Conservation (phyloP, 2,113 vertebrate genomes). For the Cryptotis parvus region DNA sequence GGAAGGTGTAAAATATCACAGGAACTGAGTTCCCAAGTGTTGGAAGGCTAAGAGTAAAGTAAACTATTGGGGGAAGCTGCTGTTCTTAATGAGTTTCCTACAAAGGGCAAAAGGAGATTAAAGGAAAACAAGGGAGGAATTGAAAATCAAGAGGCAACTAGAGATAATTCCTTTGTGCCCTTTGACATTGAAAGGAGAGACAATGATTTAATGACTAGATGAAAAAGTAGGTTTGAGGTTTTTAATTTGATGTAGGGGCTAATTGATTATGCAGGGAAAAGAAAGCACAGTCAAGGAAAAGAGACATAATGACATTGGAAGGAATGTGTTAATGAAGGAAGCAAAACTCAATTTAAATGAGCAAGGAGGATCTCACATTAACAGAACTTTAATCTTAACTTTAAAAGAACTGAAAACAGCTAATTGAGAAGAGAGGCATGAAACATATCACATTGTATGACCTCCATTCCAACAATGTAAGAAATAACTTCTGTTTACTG, state of each 20-base stretch:
- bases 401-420: not conserved
- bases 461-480: not conserved
- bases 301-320: not conserved
- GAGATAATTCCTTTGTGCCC: not conserved
- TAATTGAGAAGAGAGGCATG: not conserved
- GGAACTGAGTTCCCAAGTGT: not conserved
- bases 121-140: not conserved
- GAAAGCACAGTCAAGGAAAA: not conserved
- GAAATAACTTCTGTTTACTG: not conserved
- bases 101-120: not conserved
- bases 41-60: not conserved
- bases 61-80: not conserved
- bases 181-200: not conserved
- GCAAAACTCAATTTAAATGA: constrained; percentile 37
- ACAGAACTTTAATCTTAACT: not conserved
- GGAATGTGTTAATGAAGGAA: not conserved
- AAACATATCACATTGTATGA: not conserved
- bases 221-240: not conserved
- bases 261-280: not conserved
- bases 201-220: not conserved
- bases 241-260: not conserved
- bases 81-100: not conserved
- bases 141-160: not conserved
- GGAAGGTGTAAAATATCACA: not conserved
- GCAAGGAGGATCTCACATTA: not conserved